Base-by-base conservation (phyloP, 2,113 vertebrate species). In the Prionailurus viverrinus region DNA sequence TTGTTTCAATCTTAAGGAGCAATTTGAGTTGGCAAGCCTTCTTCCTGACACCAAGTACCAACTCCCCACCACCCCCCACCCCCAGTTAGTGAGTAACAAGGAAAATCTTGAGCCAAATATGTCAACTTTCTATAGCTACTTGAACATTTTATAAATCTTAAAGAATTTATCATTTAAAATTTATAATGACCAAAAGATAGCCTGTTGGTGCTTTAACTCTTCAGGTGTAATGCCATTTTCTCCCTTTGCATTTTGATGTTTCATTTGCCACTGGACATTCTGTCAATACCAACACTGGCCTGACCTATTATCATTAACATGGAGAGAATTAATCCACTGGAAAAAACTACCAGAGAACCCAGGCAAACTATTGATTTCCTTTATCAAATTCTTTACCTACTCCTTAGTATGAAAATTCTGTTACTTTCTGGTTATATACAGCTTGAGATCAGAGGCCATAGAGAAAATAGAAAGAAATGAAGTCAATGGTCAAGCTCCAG, bases 141-240 rank as follows among this genome's bases (percentile, higher is more conserved):
- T 83, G n/a, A 76, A 81, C 55, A 66, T 81, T 83, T 97, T 90
- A 83, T 33, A 78, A 88, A 48, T 71, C 29, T 97, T 94, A 90
- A 84, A 87, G 14, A 95, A 87, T 87, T 83, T 90, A 74, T 80
- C 48, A 92, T 84, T 97, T 82, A 84, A 80, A 65, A 71, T 39
- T 68, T 96, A n/a, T 80, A 84, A 78, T 53, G 13, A 95, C 21
- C 12, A 76, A 79, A 87, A 39, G n/a, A 79, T 19, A 61, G 8
- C 3, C 36, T 31, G 0, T 41, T 94, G 55, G 25, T 91, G 39
- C 61, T 80, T 83, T 71, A 87, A 55, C 1, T 36, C 81, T 55
- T 88, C 55, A 4, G 23, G 21, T 11, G 0, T 65, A 11, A 79
- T 27, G 31, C 6, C 12, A 48, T 39, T 94, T 39, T 94, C 9